phyloP scores from a whole-genome alignment of 2,888 invertebrate species.

The Lycophotia porphyrea region DNA sequence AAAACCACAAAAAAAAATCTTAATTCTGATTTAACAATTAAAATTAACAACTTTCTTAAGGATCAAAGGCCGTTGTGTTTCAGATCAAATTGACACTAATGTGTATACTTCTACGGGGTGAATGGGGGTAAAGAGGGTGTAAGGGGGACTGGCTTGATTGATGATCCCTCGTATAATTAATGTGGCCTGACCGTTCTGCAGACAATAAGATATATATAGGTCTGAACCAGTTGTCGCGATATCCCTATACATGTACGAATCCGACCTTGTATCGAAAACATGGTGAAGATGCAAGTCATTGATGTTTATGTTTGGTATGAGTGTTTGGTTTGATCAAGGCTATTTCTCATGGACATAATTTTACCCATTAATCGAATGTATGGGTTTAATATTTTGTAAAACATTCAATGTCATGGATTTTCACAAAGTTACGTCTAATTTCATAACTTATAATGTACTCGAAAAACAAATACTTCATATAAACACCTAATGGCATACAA shows the following conservation, averaged over 20 bases:
- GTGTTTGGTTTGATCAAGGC: background rate
- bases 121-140: slow-evolving; percentile 32
- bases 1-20: background rate
- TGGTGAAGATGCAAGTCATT: slow-evolving; percentile 38
- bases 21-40: slow-evolving; percentile 43
- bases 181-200: slow-evolving; percentile 77
- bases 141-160: slow-evolving; percentile 76
- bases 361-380: background rate
- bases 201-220: slow-evolving; percentile 74
- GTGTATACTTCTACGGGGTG: slow-evolving; percentile 69
- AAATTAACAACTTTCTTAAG: slow-evolving; percentile 44
- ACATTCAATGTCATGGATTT: background rate
- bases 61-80: slow-evolving; percentile 57
- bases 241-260: slow-evolving; percentile 43
- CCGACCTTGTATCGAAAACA: slow-evolving; percentile 45
- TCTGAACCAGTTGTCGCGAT: slow-evolving; percentile 61
- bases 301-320: slow-evolving; percentile 35
- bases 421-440: background rate
- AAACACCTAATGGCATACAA: slow-evolving; percentile 20
- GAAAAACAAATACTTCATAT: background rate
- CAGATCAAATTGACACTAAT: slow-evolving; percentile 81
- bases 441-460: background rate
- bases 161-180: slow-evolving; percentile 84
- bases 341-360: background rate
- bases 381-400: background rate